These are phyloP conservation scores for Lampropteryx suffumata DNA, from an alignment of 2,888 invertebrate species.

Conservation along the genomic window DNA sequence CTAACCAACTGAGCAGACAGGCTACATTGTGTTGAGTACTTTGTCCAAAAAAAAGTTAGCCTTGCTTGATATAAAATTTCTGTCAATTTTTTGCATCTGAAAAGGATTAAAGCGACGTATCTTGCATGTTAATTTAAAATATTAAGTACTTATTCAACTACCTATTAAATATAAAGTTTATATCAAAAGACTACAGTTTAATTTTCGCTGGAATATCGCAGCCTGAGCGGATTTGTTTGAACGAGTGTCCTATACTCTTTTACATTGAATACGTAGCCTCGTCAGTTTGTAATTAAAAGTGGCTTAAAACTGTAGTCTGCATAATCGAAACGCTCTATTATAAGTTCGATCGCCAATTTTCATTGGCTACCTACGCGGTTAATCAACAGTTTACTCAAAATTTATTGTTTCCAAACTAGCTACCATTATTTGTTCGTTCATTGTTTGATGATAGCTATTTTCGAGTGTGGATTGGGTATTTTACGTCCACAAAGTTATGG, in stretches of 20 bases:
- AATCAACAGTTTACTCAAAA: constrained; percentile 39
- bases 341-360: constrained; percentile 47
- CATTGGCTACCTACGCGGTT: constrained; percentile 33
- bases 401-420: constrained; percentile 27
- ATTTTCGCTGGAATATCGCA: constrained; percentile 4
- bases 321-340: constrained; percentile 53
- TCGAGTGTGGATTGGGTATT: neutral
- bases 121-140: too few species aligned
- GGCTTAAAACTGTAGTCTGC: constrained; percentile 53
- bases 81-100: too few species aligned
- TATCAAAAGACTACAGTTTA: neutral
- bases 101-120: too few species aligned
- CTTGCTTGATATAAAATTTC: too few species aligned
- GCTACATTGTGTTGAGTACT: too few species aligned
- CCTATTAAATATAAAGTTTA: constrained; percentile 6
- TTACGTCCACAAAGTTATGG: neutral
- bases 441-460: constrained; percentile 13
- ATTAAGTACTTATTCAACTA: too few species aligned
- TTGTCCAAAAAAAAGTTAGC: too few species aligned
- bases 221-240: constrained; percentile 14
- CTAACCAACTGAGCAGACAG: too few species aligned
- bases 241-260: constrained; percentile 31
- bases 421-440: constrained; percentile 2
- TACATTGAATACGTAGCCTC: constrained; percentile 28
- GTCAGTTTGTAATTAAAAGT: constrained; percentile 57